Evolutionary conservation across 2,113 vertebrate genomes (phyloP).

Genomic region (Kryptolebias marmoratus): DNA sequence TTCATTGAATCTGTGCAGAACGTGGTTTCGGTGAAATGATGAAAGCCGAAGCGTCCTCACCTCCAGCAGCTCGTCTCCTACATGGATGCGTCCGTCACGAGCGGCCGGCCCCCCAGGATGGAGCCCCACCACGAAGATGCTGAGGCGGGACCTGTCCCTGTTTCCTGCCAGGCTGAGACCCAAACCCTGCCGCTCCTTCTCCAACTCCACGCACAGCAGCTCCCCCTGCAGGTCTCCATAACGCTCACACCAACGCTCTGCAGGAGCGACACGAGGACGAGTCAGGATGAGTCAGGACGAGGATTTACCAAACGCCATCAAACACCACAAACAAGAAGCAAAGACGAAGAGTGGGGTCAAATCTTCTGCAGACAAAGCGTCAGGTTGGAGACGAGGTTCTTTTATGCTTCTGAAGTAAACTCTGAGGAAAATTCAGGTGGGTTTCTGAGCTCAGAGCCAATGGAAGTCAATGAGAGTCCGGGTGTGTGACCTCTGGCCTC

Average conservation of each 20-base stretch:
- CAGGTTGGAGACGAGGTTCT: too few species aligned
- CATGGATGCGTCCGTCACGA: conserved; percentile 84
- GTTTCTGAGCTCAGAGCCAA: too few species aligned
- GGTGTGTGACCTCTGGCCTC: too few species aligned
- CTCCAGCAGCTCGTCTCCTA: conserved; percentile 95
- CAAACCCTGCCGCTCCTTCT: conserved; percentile 93
- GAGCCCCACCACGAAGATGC: conserved; percentile 95
- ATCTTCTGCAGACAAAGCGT: too few species aligned
- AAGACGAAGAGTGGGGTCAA: too few species aligned
- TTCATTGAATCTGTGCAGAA: background rate
- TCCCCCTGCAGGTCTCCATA: conserved; percentile 93
- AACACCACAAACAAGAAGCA: too few species aligned
- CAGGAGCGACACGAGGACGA: background rate
- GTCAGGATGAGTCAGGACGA: too few species aligned
- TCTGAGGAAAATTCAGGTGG: too few species aligned
- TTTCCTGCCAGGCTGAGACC: conserved; percentile 97
- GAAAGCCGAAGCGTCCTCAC: conserved; percentile 68
- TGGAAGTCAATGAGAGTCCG: too few species aligned
- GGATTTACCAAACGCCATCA: too few species aligned
- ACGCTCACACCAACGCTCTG: conserved; percentile 93
- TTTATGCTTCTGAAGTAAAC: too few species aligned
- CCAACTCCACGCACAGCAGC: conserved; percentile 92
- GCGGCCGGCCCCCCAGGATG: conserved; percentile 87
- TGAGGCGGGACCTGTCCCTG: conserved; percentile 90
- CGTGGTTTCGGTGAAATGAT: background rate